Base-by-base conservation (phyloP, 2,888 invertebrate genomes). In the Himalopsyche kuldschensis region DNA sequence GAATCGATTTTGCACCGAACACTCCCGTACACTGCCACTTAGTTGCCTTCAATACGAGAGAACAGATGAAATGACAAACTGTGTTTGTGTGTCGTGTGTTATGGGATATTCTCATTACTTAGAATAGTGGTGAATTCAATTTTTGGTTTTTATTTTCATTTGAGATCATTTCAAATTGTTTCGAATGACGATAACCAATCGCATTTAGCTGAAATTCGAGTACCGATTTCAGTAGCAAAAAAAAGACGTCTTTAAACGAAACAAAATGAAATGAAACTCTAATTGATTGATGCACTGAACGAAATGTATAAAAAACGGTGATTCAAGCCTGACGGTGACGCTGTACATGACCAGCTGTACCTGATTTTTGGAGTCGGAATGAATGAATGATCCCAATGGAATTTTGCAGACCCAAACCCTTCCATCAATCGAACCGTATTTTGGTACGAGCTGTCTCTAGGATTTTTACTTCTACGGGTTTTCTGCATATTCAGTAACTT, bases 1-100 rank as follows among this genome's bases (percentile, higher is more conserved):
- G 89, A 90, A 91, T 91, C 92, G 93, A 93, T 93, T 93, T 93
- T 93, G 93, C 93, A 93, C 93, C 93, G 92, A 90, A 91, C 91
- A 91, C 91, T 91, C 90, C 90, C 89, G 88, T 88, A 90, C 89
- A 90, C 87, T 86, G 85, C 84, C 87, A 86, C 86, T 84, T 69
- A 84, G 84, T 84, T 85, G 84, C 83, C 85, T 84, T 84, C 85
- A 84, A 85, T 84, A 81, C 46, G 80, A 80, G 80, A 81, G 82
- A 83, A 81, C 80, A 80, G 81, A 78, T 82, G 80, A 84, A 80
- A 83, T 86, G 85, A 77, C 87, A 86, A 86, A 87, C 85, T 87
- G 87, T 88, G 86, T 87, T 87, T 88, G 88, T 87, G 87, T 87
- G 87, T 86, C 87, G 85, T 86, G 86, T 86, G 86, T 80, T 86